Evolutionary conservation across 2,113 vertebrate genomes (phyloP), one percentile per base, ranked within the genome.

Genomic region (Strix uralensis): DNA sequence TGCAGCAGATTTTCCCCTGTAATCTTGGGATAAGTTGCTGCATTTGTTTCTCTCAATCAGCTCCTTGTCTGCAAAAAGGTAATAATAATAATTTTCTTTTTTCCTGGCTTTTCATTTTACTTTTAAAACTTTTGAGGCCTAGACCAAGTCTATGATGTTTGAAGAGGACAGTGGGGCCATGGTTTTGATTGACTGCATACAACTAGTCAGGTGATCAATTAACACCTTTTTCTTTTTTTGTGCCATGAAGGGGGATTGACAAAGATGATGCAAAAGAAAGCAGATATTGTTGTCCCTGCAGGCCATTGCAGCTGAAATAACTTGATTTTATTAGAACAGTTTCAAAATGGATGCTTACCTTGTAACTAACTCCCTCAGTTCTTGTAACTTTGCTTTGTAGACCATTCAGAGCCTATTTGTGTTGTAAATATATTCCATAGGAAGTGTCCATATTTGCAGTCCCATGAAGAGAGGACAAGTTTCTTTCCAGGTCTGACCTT

Each of bases 241-340:
- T 89, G 72, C 74, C 29, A 6, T 29, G 65, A 66, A 57, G 26
- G 36, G 57, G 55, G 23, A 61, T 57, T 84, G 69, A 92, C 77
- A 94, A 96, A 82, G 88, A 84, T 69, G 65, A 88, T 77, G 83
- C 44, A 95, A 80, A 96, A 91, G 57, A 93, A 95, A 92, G 62
- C 36, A 92, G 95, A 92, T 94, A 84, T 81, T 92, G 38, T 86
- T 93, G 62, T 95, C 65, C 81, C 92, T 79, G 92, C 81, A 94
- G 81, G 78, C 73, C 44, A 69, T 17, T 75, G 70, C 92, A 94
- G 96, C 84, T 95, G 97, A 92, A 96, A 94, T 91, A 96, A 96
- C 92, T 96, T 82, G 17, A 67, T 78, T 96, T 90, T 90, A 84
- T 92, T 93, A 95, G 61, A 94, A 81, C 38, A 49, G 42, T 91